Base-by-base conservation (phyloP, 2,113 vertebrate genomes). In the Xiphias gladius region DNA sequence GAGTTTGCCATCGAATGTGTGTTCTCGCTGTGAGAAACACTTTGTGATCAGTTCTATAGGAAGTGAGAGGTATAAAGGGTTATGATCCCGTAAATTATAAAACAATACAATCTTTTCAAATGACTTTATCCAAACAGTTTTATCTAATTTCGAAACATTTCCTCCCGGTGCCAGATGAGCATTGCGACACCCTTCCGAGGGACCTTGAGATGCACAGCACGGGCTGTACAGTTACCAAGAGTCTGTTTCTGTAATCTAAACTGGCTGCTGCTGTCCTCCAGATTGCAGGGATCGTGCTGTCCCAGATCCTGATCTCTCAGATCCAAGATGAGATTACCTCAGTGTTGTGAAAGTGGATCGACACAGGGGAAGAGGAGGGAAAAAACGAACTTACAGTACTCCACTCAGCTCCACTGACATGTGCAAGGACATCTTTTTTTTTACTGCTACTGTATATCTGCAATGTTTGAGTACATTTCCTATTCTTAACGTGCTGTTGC, bases 271-370 rank as follows among this genome's bases (percentile, higher is more conserved):
- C 80, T 89, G 86, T 93, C 83, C 84, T 90, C 80, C 83, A 96
- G 95, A 94, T 95, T 88, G 95, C 92, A 82, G 95, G 94, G 76
- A 94, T 96, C 22, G 89, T 96, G 79, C 91, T 96, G 81, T 96
- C 96, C 86, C 96, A 95, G 88, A 94, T 96, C 80, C 94, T 96
- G 75, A 94, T 96, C 87, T 94, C 94, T 77, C 94, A 95, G 92
- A 96, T 96, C 89, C 93, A 94, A 83, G 94, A 93, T 82, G 94
- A 95, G 90, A 96, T 96, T 73, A 89, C 82, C 65, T 95, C 93
- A 2, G 77, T 92, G 80, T 63, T 92, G 86, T 95, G 89, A 94
- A 71, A 71, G 63, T 4, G 22, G 52, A 22, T 26, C 10, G 63
- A 83, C 69, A 57, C 32, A n/a, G 54, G 57, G 68, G 67, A 62